phyloP scores from a whole-genome alignment of 2,888 invertebrate genomes.

The Leptopilina syphax region DNA sequence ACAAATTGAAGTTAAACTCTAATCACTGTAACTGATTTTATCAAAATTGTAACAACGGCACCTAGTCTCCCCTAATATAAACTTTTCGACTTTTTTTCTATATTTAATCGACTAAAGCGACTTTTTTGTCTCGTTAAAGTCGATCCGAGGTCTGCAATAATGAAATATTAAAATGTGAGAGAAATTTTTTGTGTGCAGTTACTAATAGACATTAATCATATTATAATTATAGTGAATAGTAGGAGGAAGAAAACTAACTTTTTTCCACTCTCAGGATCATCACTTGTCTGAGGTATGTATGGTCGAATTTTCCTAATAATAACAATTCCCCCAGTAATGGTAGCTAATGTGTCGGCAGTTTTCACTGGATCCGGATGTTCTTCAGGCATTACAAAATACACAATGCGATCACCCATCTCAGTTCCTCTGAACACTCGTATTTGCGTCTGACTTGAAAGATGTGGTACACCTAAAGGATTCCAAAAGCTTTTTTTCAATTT shows the following conservation, averaged over 20 bases:
- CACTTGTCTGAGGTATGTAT: constrained; percentile 75
- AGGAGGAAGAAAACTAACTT: constrained; percentile 58
- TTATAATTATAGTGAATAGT: background rate
- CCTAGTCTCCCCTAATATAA: no score
- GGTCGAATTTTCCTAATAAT: constrained; percentile 86
- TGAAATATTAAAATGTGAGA: background rate
- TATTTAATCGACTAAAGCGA: no score
- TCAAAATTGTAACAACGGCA: no score
- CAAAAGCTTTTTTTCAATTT: constrained; percentile 26
- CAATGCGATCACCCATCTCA: constrained; percentile 87
- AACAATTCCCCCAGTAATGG: constrained; percentile 89
- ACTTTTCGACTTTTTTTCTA: no score
- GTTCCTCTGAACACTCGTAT: constrained; percentile 81
- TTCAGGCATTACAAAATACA: constrained; percentile 90
- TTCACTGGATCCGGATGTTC: constrained; percentile 85
- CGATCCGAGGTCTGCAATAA: no score
- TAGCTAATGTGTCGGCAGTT: constrained; percentile 86
- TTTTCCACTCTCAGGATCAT: constrained; percentile 59
- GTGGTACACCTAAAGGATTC: constrained; percentile 82
- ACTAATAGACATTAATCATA: constrained; percentile 14
- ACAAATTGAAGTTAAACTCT: no score
- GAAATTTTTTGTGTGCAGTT: background rate
- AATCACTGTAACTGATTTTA: no score
- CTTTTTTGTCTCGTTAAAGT: no score
- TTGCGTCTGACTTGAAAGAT: constrained; percentile 84